Evolutionary conservation across 2,888 invertebrate genomes (phyloP).

Genomic region (Notocelia uddmanniana): DNA sequence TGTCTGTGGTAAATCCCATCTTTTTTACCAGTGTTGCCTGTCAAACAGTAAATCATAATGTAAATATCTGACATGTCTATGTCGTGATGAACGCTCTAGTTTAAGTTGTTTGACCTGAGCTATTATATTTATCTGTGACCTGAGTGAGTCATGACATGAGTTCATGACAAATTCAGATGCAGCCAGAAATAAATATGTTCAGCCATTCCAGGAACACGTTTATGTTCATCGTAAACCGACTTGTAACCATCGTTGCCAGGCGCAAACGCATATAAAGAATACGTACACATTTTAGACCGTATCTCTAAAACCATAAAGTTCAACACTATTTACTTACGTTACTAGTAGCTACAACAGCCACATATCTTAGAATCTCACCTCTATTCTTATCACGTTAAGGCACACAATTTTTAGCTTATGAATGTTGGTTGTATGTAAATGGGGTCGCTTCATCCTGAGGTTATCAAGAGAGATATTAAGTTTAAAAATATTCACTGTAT

Average conservation of each 20-base stretch:
- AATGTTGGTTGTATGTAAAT: conserved; percentile 46
- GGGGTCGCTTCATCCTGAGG: conserved; percentile 55
- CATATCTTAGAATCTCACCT: not conserved
- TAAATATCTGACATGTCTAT: not conserved
- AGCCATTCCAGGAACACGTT: conserved; percentile 19
- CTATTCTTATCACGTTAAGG: not conserved
- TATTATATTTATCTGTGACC: too few species aligned
- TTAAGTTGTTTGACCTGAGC: conserved; percentile 7
- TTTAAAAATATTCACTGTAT: conserved; percentile 67
- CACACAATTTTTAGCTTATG: not conserved
- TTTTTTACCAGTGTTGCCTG: not conserved
- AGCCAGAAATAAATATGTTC: conserved; percentile 21
- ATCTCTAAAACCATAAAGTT: not conserved
- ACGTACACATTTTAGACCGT: not conserved
- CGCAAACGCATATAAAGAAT: not conserved
- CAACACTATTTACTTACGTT: not conserved
- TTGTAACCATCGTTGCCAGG: conserved; percentile 15
- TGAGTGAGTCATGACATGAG: not conserved
- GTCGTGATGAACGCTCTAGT: not conserved
- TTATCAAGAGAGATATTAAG: conserved; percentile 67
- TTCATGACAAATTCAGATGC: conserved; percentile 20
- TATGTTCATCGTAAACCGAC: conserved; percentile 45
- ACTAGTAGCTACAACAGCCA: not conserved
- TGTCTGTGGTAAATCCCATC: too few species aligned
- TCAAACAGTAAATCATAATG: not conserved